A percentile compares a stretch with the other conserved stretches of the same genome.
These are phyloP conservation scores for Tridacna crocea DNA, from an alignment of 2,888 invertebrate species.

Conservation along the genomic window DNA sequence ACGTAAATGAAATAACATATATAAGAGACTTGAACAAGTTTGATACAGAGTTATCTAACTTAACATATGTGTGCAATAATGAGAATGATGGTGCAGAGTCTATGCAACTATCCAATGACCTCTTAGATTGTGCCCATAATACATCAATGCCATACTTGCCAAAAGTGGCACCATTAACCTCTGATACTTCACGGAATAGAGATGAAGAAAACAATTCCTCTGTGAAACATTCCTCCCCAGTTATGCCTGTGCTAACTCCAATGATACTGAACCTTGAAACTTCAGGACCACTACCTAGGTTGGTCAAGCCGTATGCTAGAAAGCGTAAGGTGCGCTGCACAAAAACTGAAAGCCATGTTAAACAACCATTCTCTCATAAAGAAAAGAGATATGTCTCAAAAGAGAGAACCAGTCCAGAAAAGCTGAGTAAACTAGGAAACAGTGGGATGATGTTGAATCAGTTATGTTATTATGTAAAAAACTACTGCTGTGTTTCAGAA, in stretches of 20 bases:
- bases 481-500: not conserved
- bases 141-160: no score
- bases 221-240: not conserved
- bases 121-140: no score
- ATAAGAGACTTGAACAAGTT: no score
- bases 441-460: not conserved
- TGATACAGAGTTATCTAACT: no score
- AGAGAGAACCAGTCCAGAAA: not conserved
- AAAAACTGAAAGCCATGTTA: not conserved
- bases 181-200: not conserved
- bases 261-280: not conserved
- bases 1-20: no score
- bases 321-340: not conserved
- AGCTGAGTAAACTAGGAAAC: not conserved
- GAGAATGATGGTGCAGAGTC: no score
- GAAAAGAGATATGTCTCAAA: not conserved
- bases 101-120: no score
- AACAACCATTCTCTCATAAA: not conserved
- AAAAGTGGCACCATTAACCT: no score
- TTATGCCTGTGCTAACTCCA: conserved; percentile 14
- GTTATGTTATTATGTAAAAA: not conserved
- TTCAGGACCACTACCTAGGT: not conserved
- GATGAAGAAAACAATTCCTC: not conserved
- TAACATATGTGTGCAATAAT: no score
- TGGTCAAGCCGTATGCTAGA: not conserved